Conservation (phyloP, 2,113 vertebrate genomes). For the Malurus elegans region DNA sequence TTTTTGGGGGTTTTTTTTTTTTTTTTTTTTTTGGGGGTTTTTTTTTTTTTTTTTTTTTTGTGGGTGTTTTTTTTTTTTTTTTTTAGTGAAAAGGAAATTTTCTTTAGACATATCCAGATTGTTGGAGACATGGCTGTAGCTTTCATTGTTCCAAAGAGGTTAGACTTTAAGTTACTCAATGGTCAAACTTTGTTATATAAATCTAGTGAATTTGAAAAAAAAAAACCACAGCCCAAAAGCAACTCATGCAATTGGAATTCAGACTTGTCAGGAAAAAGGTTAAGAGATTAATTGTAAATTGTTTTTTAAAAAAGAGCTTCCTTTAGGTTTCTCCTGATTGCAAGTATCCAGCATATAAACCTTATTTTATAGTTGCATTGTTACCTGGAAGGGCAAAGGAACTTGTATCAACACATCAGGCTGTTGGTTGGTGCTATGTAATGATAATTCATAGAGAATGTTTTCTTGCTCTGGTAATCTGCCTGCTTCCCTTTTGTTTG, state of each 20-base stretch:
- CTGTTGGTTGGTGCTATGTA: neutral
- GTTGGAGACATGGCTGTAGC: neutral
- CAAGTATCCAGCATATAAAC: neutral
- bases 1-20: neutral
- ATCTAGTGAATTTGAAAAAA: neutral
- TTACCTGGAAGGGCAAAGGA: neutral
- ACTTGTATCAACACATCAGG: neutral
- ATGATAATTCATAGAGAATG: neutral
- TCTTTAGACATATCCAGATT: neutral
- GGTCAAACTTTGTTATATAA: neutral
- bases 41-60: too few relatives aligned
- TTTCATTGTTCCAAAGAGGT: neutral
- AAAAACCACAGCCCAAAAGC: neutral
- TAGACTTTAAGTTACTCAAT: neutral
- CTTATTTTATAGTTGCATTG: neutral
- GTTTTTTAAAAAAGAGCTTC: neutral
- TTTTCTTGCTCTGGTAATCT: neutral
- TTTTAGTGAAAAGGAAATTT: neutral
- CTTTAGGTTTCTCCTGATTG: neutral
- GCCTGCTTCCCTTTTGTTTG: neutral
- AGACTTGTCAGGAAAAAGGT: neutral
- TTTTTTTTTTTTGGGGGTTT: neutral
- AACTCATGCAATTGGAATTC: neutral
- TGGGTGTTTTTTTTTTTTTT: neutral
- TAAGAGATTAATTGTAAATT: neutral